Evolutionary conservation across 2,888 invertebrate genomes (phyloP), one percentile per base, ranked within the genome.

Genomic region (Standfussiana lucernea): DNA sequence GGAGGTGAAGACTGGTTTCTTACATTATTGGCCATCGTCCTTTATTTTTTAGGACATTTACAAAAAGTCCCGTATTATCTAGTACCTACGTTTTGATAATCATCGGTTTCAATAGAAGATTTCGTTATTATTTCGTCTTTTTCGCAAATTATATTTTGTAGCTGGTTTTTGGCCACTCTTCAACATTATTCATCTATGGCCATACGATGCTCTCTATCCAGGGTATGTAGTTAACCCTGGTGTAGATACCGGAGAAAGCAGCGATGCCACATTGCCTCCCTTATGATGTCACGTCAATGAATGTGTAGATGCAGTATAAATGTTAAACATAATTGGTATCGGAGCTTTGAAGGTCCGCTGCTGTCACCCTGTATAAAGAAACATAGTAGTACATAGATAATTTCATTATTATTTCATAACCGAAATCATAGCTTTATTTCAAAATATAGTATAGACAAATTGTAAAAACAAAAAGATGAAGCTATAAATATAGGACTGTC

Each of bases 161-260:
- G 7, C 24, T 13, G 64, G 8, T 40, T 6, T 10, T 64, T 10
- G 37, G 64, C 13, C 8, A 40, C 53, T 53, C n/a, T n/a, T 53
- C n/a, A n/a, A n/a, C n/a, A n/a, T 53, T n/a, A 32, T 21, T 28
- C 0, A 66, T 47, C 67, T 45, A 80, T 18, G 80, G 80, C 80
- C 80, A 81, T 8, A 81, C 80, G 6, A 81, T 28, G 24, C 68
- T 81, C 32, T 80, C 80, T 32, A 81, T 80, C 80, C 80, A 81
- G 0, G 80, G 80, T 24, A 81, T 24, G 6, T 76, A 81, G 32
- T 76, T 11, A 5, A 80, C 65, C 18, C 80, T 80, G 35, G 80
- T 80, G 62, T 80, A 80, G 15, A 80, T 59, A 1, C 80, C 80
- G 10, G 80, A 56, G 11, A 71, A 18, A 21, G 28, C 40, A 32